phyloP scores from a whole-genome alignment of 2,888 invertebrate genomes.

The Melitaea athalia region DNA sequence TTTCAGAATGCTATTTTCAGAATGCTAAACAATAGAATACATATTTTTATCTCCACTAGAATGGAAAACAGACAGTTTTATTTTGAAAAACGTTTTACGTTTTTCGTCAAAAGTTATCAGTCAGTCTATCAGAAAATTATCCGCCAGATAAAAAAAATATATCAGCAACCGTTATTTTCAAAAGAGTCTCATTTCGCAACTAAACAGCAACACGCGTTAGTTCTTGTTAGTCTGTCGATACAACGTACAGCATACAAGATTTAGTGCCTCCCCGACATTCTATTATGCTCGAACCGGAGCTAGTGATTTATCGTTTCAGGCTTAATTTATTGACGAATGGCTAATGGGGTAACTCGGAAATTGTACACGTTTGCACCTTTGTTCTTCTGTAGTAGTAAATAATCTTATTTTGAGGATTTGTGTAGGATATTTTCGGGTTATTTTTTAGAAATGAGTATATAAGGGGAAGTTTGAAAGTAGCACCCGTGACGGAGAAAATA shows the following conservation, averaged over 20 bases:
- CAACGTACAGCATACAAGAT: slow-evolving; percentile 36
- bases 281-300: slow-evolving; percentile 26
- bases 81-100: not conserved
- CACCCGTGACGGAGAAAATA: too few relatives aligned
- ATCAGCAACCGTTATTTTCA: not conserved
- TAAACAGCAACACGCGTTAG: slow-evolving; percentile 13
- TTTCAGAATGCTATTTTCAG: too few relatives aligned
- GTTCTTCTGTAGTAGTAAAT: too few relatives aligned
- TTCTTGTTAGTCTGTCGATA: slow-evolving; percentile 35
- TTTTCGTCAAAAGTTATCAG: too few relatives aligned
- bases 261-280: slow-evolving; percentile 35
- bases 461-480: too few relatives aligned
- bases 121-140: too few relatives aligned
- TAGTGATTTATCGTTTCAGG: slow-evolving; percentile 31
- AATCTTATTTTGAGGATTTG: too few relatives aligned
- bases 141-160: not conserved
- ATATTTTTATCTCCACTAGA: too few relatives aligned
- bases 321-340: slow-evolving; percentile 24
- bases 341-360: not conserved
- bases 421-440: too few relatives aligned
- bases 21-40: too few relatives aligned
- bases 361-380: not conserved
- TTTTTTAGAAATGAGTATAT: too few relatives aligned
- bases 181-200: slow-evolving; percentile 18
- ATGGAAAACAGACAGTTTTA: too few relatives aligned